Evolutionary conservation across 2,797 vertebrate species (phyloP).

Genomic region (Rhincodon typus): DNA sequence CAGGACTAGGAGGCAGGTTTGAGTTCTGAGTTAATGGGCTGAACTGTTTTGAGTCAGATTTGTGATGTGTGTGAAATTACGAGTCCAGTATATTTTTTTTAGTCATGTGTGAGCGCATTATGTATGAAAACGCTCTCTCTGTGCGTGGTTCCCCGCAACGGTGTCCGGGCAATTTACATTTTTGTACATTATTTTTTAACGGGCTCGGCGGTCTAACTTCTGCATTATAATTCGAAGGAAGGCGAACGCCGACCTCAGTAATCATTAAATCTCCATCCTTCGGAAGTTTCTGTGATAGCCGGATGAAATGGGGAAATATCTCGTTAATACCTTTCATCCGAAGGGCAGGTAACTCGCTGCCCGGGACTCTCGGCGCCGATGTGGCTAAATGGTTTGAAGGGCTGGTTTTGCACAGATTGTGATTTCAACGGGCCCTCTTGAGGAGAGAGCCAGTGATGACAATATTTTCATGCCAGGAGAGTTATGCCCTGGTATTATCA

Average conservation of each 20-base stretch:
- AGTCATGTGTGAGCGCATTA: not conserved
- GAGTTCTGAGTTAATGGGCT: not conserved
- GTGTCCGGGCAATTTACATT: not conserved
- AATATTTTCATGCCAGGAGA: not conserved
- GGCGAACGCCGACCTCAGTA: not conserved
- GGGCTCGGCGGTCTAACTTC: not conserved
- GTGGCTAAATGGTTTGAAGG: not conserved
- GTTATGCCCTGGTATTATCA: not conserved
- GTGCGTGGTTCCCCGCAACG: no score
- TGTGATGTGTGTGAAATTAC: not conserved
- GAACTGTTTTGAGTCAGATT: not conserved
- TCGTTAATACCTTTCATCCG: not conserved
- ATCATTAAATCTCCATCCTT: not conserved
- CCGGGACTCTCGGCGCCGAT: not conserved
- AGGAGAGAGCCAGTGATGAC: not conserved
- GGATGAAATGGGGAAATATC: not conserved
- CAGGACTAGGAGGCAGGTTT: not conserved
- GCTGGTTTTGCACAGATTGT: not conserved
- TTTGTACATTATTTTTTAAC: not conserved
- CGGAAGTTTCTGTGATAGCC: not conserved
- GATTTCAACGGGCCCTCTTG: not conserved
- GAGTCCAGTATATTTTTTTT: not conserved
- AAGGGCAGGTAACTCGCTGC: not conserved
- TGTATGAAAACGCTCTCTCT: not conserved
- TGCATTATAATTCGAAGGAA: no score